Evolutionary conservation across 2,797 vertebrate genomes (phyloP), one percentile per base, ranked within the genome.

Genomic region (Thunnus albacares): DNA sequence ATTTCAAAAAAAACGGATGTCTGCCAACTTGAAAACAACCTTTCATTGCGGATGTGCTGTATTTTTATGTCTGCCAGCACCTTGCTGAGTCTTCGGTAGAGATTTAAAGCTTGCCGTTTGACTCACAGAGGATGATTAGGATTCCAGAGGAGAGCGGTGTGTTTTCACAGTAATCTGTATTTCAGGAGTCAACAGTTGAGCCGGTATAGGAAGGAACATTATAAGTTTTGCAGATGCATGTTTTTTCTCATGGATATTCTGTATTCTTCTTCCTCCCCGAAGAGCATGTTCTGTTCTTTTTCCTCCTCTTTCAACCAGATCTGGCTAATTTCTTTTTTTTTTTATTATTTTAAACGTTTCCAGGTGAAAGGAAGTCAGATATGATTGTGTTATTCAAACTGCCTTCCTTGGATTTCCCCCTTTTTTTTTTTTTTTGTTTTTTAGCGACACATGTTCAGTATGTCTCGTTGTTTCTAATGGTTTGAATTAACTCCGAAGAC

Each of bases 191-290:
- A 5, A 10, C 62, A 43, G 28, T 30, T 30, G 30, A 33, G 30
- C 30, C 30, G 30, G 5, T 33, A 2, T 4, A 45, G 17, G 33
- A 57, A 30, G 59, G 24, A 28, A 14, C n/a, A 11, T 64, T 6
- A 80, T 73, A 51, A 7, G 9, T 84, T 86, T 86, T 79, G 82
- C 85, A 89, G 89, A 79, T 65, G 51, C 20, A 1, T 20, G 26
- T 55, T 5, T 41, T 30, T 38, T 61, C 51, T 18, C 35, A 30
- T 14, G 45, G 17, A 51, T 20, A 4, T 43, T 30, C 28, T 30
- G 28, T 30, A 30, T 30, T 30, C 59, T 55, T 53, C 62, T 33
- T 13, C 56, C 58, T 59, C 72, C 70, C 68, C 0, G 15, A 69
- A 74, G 73, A 74, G 58, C 49, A 51, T 38, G 58, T 77, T 71